Evolutionary conservation across 2,797 vertebrate genomes (phyloP).

Genomic region (Sebastes taczanowskii): DNA sequence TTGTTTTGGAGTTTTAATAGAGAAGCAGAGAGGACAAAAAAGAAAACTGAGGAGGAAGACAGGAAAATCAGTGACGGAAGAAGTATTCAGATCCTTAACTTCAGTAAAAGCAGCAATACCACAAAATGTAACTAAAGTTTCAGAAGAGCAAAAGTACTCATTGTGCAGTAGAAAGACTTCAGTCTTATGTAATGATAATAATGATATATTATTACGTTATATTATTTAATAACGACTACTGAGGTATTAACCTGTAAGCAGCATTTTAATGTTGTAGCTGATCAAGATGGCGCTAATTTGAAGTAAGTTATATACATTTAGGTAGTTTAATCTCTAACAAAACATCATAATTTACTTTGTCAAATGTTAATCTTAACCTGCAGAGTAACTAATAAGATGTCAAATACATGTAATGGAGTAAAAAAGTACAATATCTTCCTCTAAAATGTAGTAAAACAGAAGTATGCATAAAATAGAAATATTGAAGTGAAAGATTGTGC

Average conservation of each 20-base stretch:
- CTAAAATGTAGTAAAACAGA: background rate
- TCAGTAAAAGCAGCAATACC: too few species aligned
- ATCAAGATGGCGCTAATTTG: background rate
- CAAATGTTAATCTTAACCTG: background rate
- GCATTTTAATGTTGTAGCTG: background rate
- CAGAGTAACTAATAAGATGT: background rate
- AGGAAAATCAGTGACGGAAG: background rate
- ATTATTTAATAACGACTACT: background rate
- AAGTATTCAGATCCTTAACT: background rate
- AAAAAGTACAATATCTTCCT: background rate
- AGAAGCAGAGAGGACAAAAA: too few species aligned
- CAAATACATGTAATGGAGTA: background rate
- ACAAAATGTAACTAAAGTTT: background rate
- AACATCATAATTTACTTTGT: background rate
- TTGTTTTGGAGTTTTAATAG: slow-evolving; percentile 1
- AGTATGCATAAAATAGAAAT: background rate
- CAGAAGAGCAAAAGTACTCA: background rate
- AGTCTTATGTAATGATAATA: background rate
- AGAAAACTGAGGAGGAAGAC: background rate
- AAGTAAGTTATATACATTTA: background rate
- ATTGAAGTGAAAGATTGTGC: background rate
- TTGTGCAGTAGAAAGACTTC: background rate
- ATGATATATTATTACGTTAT: background rate
- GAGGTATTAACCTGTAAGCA: background rate
- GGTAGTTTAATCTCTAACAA: background rate